Base-by-base conservation (phyloP, 1,140 invertebrate species). In the Eueides isabella region DNA sequence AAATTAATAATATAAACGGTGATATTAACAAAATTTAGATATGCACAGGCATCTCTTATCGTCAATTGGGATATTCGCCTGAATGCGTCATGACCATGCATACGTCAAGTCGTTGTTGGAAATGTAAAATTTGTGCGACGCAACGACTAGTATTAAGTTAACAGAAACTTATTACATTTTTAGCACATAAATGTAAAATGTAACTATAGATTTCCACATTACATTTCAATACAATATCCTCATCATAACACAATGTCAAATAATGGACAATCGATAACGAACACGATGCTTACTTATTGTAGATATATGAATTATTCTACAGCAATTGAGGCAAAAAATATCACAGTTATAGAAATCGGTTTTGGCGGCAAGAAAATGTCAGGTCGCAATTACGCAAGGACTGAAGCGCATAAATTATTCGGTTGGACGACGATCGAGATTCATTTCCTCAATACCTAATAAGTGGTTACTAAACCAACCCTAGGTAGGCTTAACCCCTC, bases 41-140 rank as follows among this genome's bases (percentile, higher is more conserved):
- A 19, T 41, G 38, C 14, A 55, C 5, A 9, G 5, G 41, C 19
- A 55, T 55, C n/a, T 55, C 26, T 72, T 72, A 61, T 44, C 66
- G 64, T 74, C 77, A 82, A 82, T 84, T 71, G 75, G 65, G 28
- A 76, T 77, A 79, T 79, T 77, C 80, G 79, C 63, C 76, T 77
- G 77, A 64, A 76, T 75, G 41, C 41, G 41, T 44, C 41, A 16
- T 14, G n/a, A 44, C 5, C 5, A 19, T n/a, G n/a, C n/a, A n/a
- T 44, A n/a, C 6, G 16, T 7, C n/a, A 2, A 44, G n/a, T 44
- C 16, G n/a, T 19, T 2, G n/a, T 44, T 9, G 41, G 6, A 9
- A 7, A 14, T 44, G 41, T 19, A n/a, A 44, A 44, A 44, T 44
- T 44, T 44, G 41, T 14, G 41, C 41, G n/a, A 14, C n/a, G 41